A percentile compares a stretch with the other conserved stretches of the same genome.
Evolutionary conservation across 2,797 vertebrate genomes (phyloP).

Genomic region (Clamator glandarius): DNA sequence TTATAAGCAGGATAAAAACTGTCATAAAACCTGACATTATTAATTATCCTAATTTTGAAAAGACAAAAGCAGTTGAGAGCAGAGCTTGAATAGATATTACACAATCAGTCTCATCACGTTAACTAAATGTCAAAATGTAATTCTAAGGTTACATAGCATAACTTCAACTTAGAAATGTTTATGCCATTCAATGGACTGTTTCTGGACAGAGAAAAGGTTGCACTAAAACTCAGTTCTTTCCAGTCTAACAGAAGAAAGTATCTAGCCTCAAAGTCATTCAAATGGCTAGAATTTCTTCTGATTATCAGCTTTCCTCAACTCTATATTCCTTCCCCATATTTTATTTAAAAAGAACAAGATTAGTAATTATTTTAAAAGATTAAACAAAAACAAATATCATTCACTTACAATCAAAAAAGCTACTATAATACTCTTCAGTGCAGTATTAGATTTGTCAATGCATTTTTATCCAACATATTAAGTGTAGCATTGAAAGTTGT

Average conservation of each 20-base stretch:
- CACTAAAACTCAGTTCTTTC: not conserved
- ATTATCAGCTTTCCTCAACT: not conserved
- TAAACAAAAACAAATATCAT: not conserved
- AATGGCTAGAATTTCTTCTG: not conserved
- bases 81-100: not conserved
- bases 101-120: rapidly evolving
- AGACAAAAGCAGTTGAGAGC: not conserved
- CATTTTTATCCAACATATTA: not conserved
- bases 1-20: not conserved
- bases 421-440: not conserved
- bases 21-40: not conserved
- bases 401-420: not conserved
- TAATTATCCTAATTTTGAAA: not conserved
- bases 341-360: not conserved
- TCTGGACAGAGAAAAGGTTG: not conserved
- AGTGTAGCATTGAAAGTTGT: not conserved
- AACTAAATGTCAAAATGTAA: not conserved
- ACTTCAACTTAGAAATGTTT: not conserved
- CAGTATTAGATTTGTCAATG: not conserved
- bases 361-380: not conserved
- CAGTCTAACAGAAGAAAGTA: not conserved
- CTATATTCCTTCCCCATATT: not conserved
- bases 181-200: not conserved
- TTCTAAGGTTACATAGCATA: not conserved
- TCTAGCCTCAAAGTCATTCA: not conserved